Conservation (phyloP, 2,797 vertebrate species). For the Lycodopsis pacificus region DNA sequence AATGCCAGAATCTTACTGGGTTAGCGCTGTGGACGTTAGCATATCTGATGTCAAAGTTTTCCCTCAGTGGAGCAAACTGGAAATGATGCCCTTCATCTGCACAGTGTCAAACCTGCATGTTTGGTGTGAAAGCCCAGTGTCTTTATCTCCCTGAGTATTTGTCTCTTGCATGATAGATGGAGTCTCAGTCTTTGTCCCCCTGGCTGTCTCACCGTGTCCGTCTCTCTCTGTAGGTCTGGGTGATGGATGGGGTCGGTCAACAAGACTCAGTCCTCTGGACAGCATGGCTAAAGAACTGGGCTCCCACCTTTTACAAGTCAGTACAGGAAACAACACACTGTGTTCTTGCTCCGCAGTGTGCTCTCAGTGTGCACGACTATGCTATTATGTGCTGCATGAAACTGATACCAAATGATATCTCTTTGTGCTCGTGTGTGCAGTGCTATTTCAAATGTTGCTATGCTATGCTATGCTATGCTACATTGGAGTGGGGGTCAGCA, state of each 20-base stretch:
- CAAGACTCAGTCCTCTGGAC: slow-evolving; percentile 87
- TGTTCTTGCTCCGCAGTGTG: background rate
- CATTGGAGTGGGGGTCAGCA: background rate
- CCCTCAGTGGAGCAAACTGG: too few relatives aligned
- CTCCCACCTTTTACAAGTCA: slow-evolving; percentile 94
- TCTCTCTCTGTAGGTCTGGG: slow-evolving; percentile 85
- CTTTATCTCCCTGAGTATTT: background rate
- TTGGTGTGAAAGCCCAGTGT: slow-evolving; percentile 1
- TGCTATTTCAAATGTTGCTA: background rate
- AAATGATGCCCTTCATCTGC: background rate
- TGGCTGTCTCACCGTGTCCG: slow-evolving; percentile 1
- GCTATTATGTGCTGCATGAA: background rate
- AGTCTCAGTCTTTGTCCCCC: background rate
- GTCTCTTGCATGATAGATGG: background rate
- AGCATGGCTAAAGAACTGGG: slow-evolving; percentile 93
- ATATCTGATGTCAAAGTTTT: background rate
- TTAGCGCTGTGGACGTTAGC: background rate
- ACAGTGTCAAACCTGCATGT: background rate
- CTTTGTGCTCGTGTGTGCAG: background rate
- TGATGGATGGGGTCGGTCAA: slow-evolving; percentile 91
- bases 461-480: background rate
- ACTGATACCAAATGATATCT: background rate
- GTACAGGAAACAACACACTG: slow-evolving; percentile 12
- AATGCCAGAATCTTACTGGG: background rate
- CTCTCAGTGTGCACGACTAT: background rate